phyloP scores from a whole-genome alignment of 2,797 vertebrate species.

The Neomorphus geoffroyi region DNA sequence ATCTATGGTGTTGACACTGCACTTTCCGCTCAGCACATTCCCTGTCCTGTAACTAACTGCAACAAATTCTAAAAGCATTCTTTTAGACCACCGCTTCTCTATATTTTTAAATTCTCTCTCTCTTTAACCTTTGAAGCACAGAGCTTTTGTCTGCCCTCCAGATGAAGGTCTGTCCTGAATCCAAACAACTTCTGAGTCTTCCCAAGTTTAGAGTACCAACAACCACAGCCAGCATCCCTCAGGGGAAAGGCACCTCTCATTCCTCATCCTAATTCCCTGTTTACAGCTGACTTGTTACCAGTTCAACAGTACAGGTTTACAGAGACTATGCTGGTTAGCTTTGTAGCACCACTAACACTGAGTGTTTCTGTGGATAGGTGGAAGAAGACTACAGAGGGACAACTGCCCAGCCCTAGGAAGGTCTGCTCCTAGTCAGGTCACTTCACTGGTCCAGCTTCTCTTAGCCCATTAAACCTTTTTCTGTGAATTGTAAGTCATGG shows the following conservation, averaged over 20 bases:
- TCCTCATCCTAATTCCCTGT: background rate
- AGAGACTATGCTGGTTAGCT: background rate
- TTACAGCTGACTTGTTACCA: background rate
- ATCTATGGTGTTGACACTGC: background rate
- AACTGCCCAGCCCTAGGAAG: background rate
- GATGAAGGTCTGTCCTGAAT: background rate
- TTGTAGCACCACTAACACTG: background rate
- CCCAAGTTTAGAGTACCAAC: background rate
- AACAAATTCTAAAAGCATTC: background rate
- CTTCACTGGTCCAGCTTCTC: background rate
- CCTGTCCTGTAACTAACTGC: background rate
- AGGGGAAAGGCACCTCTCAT: background rate
- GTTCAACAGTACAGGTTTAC: fast-evolving
- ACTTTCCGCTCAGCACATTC: fast-evolving
- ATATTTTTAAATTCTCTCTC: background rate
- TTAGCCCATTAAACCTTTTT: background rate
- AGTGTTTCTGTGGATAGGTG: too few species aligned
- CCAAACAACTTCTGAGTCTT: background rate
- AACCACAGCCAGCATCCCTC: background rate
- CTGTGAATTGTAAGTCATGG: background rate
- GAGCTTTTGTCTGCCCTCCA: background rate
- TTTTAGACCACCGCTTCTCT: background rate
- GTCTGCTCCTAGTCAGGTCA: too few species aligned
- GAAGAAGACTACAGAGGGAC: background rate
- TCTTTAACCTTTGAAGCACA: background rate